These are phyloP conservation scores for Charina bottae DNA, from an alignment of 2,113 vertebrate species.

Conservation along the genomic window DNA sequence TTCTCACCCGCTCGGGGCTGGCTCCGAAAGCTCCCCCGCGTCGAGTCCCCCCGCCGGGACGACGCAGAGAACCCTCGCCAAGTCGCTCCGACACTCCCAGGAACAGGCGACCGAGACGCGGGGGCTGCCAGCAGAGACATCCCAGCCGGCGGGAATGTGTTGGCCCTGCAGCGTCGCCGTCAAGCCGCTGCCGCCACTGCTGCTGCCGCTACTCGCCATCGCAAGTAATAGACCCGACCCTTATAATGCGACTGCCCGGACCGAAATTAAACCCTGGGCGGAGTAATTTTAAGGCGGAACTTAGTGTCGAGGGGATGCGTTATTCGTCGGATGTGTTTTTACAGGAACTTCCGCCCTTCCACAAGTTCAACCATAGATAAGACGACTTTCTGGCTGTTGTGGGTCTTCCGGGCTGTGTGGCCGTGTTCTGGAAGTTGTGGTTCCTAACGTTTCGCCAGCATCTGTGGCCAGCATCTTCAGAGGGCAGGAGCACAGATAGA, in stretches of 20 bases:
- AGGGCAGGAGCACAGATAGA: too few relatives aligned
- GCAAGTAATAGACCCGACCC: not conserved
- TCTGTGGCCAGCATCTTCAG: too few relatives aligned
- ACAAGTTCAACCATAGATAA: not conserved
- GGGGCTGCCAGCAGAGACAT: not conserved
- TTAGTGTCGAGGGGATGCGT: too few relatives aligned
- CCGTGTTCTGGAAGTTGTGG: too few relatives aligned
- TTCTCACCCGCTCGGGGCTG: slow-evolving; percentile 29
- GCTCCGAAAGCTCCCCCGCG: not conserved
- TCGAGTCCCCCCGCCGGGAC: not conserved
- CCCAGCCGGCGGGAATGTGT: too few relatives aligned
- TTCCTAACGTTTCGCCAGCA: too few relatives aligned
- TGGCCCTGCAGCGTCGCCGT: not conserved
- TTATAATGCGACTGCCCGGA: not conserved
- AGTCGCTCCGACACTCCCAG: slow-evolving; percentile 33
- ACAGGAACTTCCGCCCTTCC: not conserved
- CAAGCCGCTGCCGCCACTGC: not conserved
- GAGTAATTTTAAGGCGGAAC: not conserved
- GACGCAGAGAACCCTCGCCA: slow-evolving; percentile 22
- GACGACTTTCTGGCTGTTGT: not conserved
- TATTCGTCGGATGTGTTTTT: not conserved
- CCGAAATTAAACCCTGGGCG: too few relatives aligned
- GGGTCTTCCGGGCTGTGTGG: too few relatives aligned
- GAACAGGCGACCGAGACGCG: slow-evolving; percentile 15
- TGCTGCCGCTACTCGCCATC: slow-evolving; percentile 32